Conservation (phyloP, 2,113 vertebrate genomes). For the Noctilio leporinus region DNA sequence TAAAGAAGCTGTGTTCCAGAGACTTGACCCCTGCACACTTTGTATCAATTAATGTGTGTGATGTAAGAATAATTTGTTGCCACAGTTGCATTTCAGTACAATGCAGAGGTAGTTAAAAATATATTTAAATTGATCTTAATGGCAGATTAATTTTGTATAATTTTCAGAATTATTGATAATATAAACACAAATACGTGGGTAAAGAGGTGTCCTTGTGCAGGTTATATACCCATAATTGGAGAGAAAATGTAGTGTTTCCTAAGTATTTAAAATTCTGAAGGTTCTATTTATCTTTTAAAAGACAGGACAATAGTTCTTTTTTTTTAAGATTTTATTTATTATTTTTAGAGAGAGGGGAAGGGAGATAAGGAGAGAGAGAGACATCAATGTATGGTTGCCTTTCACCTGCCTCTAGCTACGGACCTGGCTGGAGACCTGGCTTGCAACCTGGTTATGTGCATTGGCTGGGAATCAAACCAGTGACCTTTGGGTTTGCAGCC, state of each 20-base stretch:
- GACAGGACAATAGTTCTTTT: no score
- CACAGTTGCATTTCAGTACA: not conserved
- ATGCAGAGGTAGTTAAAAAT: not conserved
- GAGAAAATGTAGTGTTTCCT: not conserved
- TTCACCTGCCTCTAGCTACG: no score
- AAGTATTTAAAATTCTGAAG: not conserved
- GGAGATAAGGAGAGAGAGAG: no score
- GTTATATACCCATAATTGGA: not conserved
- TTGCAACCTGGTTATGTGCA: no score
- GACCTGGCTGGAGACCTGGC: no score
- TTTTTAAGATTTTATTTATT: no score
- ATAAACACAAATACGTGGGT: not conserved
- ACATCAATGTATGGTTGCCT: no score
- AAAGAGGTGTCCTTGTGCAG: not conserved
- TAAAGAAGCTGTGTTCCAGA: not conserved
- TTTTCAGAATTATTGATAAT: not conserved
- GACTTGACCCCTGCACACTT: not conserved
- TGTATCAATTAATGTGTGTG: not conserved
- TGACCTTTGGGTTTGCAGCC: no score
- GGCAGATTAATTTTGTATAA: not conserved
- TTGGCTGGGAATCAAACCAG: no score
- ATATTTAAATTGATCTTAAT: not conserved
- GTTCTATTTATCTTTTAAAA: no score
- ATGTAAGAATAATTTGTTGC: not conserved
- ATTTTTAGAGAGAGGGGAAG: no score